A percentile compares a stretch with the other conserved stretches of the same genome.
These are phyloP conservation scores for Proisotoma minuta DNA, from an alignment of 2,888 invertebrate species.

Conservation along the genomic window DNA sequence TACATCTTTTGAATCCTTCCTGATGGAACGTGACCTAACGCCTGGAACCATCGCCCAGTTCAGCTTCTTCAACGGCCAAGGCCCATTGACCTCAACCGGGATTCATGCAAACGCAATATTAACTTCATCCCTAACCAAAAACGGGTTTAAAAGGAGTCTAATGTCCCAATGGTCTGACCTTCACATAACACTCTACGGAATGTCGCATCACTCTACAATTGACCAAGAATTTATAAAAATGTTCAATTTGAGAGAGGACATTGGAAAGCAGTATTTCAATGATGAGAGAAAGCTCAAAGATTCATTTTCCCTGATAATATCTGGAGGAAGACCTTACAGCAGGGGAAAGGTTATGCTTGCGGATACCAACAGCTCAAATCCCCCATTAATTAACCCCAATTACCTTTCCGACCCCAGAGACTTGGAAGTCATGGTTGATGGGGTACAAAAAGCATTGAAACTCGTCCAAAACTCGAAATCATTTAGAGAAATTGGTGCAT, in stretches of 20 bases:
- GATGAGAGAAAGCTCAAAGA: neutral
- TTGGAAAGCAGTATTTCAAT: neutral
- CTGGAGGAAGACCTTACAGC: constrained; percentile 14
- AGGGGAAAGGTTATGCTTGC: constrained; percentile 6
- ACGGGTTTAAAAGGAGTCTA: too few species aligned
- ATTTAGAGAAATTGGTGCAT: constrained; percentile 7
- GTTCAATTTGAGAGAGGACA: neutral
- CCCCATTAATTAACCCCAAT: constrained; percentile 8
- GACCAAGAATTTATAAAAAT: constrained; percentile 4
- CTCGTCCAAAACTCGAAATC: constrained; percentile 7
- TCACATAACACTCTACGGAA: constrained; percentile 5
- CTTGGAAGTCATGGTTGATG: constrained; percentile 11
- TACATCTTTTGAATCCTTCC: neutral
- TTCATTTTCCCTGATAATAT: constrained; percentile 5
- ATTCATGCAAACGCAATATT: constrained; percentile 3
- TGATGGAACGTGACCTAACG: constrained; percentile 1
- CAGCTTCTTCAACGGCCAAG: neutral
- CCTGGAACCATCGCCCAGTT: neutral
- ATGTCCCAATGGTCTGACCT: neutral
- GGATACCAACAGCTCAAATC: neutral
- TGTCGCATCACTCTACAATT: neutral
- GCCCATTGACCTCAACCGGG: constrained; percentile 6
- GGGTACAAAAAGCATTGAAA: constrained; percentile 6
- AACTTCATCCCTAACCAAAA: neutral
- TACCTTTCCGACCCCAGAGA: constrained; percentile 10